Conservation (phyloP, 37 sponge, comb jelly and placozoan species). For the Beroe ovata region DNA sequence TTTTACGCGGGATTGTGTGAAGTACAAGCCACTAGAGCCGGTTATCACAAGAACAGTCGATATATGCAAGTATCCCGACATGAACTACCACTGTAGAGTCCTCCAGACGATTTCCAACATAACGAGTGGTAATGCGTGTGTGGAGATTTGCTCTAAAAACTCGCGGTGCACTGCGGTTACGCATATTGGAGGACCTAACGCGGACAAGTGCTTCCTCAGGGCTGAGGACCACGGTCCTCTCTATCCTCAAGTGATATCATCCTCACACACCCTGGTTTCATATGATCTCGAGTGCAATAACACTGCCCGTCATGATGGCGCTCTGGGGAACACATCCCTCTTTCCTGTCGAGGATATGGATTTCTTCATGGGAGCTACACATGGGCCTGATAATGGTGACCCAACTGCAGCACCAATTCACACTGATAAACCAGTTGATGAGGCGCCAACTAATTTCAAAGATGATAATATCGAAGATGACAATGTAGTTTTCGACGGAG, state of each 20-base stretch:
- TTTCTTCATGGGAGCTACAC: no score
- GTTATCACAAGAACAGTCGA: background rate
- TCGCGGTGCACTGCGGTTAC: background rate
- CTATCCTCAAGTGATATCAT: background rate
- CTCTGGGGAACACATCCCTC: no score
- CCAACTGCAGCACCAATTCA: no score
- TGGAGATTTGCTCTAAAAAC: background rate
- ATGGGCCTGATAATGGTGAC: no score
- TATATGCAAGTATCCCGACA: background rate
- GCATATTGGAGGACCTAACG: background rate
- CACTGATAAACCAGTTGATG: no score
- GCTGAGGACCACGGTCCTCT: conserved; percentile 6
- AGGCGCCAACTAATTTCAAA: no score
- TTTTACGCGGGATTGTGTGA: conserved; percentile 1
- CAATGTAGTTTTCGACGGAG: no score
- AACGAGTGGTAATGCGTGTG: background rate
- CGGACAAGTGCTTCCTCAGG: conserved; percentile 5
- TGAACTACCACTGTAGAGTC: conserved; percentile 3
- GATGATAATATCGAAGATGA: no score
- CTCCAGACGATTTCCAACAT: background rate
- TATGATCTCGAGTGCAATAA: conserved; percentile 10
- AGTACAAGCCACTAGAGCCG: background rate
- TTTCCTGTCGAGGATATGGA: no score
- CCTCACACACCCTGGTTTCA: background rate
- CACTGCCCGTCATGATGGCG: no score